Percentiles rank a stretch among this genome's conserved stretches.
These are phyloP conservation scores for Pygoscelis antarcticus DNA, from an alignment of 2,113 vertebrate species.

Conservation along the genomic window DNA sequence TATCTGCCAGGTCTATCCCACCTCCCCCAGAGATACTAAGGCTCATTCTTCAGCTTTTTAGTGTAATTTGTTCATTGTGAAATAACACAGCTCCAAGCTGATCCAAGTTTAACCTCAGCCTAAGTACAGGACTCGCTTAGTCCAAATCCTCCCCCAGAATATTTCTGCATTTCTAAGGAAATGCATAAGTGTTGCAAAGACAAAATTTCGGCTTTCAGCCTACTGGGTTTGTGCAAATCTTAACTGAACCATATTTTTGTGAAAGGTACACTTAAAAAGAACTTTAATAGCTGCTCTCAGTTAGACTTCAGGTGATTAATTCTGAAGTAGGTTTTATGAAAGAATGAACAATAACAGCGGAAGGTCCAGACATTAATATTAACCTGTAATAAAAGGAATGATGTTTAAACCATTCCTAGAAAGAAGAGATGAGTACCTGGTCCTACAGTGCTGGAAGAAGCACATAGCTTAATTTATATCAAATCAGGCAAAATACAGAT, in stretches of 20 bases:
- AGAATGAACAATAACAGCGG: conserved; percentile 46
- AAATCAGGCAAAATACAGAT: conserved; percentile 73
- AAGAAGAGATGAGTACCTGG: conserved; percentile 60
- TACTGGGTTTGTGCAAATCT: neutral
- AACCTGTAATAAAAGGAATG: conserved; percentile 59
- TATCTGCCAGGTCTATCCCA: neutral
- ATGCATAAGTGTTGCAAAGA: neutral
- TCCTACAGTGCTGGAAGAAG: conserved; percentile 32
- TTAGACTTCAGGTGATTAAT: conserved; percentile 35
- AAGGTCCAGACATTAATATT: conserved; percentile 57
- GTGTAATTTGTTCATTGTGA: neutral
- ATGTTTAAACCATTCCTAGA: conserved; percentile 47
- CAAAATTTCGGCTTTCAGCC: neutral
- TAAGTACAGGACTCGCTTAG: neutral
- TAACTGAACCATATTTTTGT: neutral
- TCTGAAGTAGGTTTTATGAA: conserved; percentile 40
- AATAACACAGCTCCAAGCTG: neutral
- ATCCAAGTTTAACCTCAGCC: neutral
- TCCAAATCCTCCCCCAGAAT: neutral
- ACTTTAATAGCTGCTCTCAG: neutral
- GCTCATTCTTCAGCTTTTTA: neutral
- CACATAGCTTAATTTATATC: conserved; percentile 68
- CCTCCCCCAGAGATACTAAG: neutral
- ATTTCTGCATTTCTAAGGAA: neutral
- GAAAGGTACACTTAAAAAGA: neutral